Percentiles rank a stretch among this genome's conserved stretches.
Conservation (phyloP, 2,888 invertebrate genomes). For the Panzeria rudis region DNA sequence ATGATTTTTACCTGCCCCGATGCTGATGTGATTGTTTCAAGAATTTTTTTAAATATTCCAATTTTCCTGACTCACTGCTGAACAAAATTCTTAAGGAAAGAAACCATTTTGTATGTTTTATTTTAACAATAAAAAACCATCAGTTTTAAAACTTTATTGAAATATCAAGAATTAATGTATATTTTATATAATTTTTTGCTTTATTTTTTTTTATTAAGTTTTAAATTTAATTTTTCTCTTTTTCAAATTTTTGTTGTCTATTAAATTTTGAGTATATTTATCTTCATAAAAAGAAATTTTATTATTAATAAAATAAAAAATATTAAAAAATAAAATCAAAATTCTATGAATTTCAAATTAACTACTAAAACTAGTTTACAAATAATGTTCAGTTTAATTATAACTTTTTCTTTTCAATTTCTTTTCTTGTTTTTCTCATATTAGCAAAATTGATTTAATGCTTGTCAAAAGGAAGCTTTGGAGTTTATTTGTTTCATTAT, state of each 20-base stretch:
- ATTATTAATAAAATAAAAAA: constrained; percentile 14
- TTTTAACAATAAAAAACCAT: constrained; percentile 72
- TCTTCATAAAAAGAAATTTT: constrained; percentile 36
- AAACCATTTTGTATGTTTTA: constrained; percentile 62
- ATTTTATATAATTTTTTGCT: constrained; percentile 44
- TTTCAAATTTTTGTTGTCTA: constrained; percentile 38
- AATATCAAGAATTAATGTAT: constrained; percentile 69
- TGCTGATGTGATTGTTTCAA: constrained; percentile 4
- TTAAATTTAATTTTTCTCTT: constrained; percentile 23
- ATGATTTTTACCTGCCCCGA: background rate
- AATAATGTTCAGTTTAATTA: constrained; percentile 54
- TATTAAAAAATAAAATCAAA: constrained; percentile 47
- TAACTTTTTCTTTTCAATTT: constrained; percentile 44
- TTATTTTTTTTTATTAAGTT: constrained; percentile 34
- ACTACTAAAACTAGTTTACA: constrained; percentile 68
- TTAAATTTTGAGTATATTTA: constrained; percentile 67
- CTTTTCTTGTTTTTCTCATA: constrained; percentile 36
- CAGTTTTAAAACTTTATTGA: constrained; percentile 72
- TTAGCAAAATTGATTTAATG: constrained; percentile 66
- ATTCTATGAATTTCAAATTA: constrained; percentile 70
- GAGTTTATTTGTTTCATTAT: constrained; percentile 49
- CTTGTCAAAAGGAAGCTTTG: constrained; percentile 72
- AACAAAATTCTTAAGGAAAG: background rate
- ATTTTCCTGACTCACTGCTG: background rate
- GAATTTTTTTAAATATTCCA: background rate